Conservation (phyloP, 2,113 vertebrate species). For the Aix galericulata region DNA sequence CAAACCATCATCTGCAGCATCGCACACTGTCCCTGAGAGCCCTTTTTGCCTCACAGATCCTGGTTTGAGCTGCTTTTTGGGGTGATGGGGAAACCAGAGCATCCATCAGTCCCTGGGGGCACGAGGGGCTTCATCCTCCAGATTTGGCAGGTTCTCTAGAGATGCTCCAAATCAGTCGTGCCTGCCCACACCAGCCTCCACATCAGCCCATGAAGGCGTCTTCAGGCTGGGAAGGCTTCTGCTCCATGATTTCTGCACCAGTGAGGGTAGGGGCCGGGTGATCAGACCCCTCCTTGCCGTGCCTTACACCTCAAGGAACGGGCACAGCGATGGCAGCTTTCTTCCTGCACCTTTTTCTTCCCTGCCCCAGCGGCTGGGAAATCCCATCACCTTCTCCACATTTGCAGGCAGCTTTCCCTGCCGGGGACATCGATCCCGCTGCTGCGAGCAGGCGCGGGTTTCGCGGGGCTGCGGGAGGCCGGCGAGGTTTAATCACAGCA, state of each 20-base stretch:
- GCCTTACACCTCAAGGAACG: neutral
- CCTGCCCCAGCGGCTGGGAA: neutral
- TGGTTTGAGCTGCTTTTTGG: neutral
- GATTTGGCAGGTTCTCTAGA: too few species aligned
- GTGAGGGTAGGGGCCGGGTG: neutral
- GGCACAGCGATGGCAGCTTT: too few species aligned
- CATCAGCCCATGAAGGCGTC: neutral
- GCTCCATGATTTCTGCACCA: neutral
- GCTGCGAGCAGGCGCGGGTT: neutral
- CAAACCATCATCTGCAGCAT: neutral
- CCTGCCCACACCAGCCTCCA: neutral
- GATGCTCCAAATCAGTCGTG: neutral
- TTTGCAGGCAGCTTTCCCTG: neutral
- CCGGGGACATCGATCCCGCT: neutral
- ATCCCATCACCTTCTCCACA: too few species aligned
- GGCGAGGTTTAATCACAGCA: slow-evolving; percentile 37
- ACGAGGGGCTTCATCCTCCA: neutral
- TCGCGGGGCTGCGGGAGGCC: neutral
- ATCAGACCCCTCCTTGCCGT: neutral
- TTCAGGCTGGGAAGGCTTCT: neutral
- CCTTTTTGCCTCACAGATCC: neutral
- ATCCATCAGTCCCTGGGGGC: fast-evolving
- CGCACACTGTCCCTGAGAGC: neutral
- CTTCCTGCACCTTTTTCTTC: neutral
- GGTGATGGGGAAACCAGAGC: neutral